Base-by-base conservation (phyloP, 64 coral and sea anemone species). In the Montipora efflorescens region DNA sequence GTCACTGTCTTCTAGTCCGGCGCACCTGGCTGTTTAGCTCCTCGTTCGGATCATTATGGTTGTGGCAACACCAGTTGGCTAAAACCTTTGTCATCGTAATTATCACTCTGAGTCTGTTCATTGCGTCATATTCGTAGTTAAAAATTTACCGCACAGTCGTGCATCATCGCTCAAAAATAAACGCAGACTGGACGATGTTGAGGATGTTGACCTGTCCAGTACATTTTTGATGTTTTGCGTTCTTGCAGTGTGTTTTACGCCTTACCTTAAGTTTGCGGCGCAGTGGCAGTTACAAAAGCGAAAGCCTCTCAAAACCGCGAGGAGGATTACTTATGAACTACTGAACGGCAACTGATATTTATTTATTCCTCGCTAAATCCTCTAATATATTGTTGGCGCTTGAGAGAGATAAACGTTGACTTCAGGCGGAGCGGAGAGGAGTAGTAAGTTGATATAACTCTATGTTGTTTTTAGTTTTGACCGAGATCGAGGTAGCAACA, bases 321-420 rank as follows among this genome's bases (percentile, higher is more conserved):
- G 43, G 8, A 66, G 46, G 16, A 49, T 86, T 43, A 49, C 64
- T 69, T 86, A 71, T 46, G 82, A 86, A 49, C 44, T 86, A 36
- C 28, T 36, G 28, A 50, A 71, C 62, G 9, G 82, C 82, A 71
- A 86, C 82, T 86, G 66, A 21, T 86, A 50, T 51, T 86, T 86
- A n/a, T 86, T n/a, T 28, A 86, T 72, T 86, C 82, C 22, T 86
- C 82, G 0, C 45, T 86, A 2, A 86, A 86, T 48, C 62, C 47
- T 86, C 82, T 86, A 16, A 86, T 86, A 11, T 86, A 86, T 36
- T 36, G 28, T 36, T 36, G 82, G 66, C 82, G 82, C 59, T 71
- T 86, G 64, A 22, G 82, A 71, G 82, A 86, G n/a, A 71, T 86
- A 45, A 86, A 86, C 45, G 46, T 48, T 20, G 82, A 62, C 7